Evolutionary conservation across 1,140 invertebrate species (phyloP), one percentile per base, ranked within the genome.

Genomic region (Hycleus cichorii): DNA sequence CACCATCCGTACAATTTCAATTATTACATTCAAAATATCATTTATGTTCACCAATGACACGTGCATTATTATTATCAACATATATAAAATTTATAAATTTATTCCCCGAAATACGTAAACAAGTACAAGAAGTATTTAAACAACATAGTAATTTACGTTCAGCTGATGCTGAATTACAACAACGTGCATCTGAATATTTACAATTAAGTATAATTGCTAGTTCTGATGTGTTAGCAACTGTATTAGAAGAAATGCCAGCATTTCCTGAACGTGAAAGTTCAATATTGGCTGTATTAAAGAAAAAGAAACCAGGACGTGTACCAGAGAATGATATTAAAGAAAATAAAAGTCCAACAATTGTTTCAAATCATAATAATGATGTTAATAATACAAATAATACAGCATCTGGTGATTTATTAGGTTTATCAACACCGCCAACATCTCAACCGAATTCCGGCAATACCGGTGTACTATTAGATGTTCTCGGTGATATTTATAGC

Each of bases 21-120:
- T 78, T 98, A 39, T 81, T 98, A 66, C 95, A 98, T 85, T 97
- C 94, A 69, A 98, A 98, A 81, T 97, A 97, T 80, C 96, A 99
- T 79, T 79, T 99, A 50, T 99, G 97, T 79, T 95, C 93, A 52
- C 88, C 95, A 46, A 89, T 92, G 77, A 99, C 97, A 2, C 83
- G 97, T 67, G 96, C 95, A 51, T 79, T 99, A 6, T 77, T 99
- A 12, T 80, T 99, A 25, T 98, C 97, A 24, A 98, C 97, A 0
- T 99, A 99, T 69, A 95, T 99, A 51, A 99, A 99, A 78, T 98
- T 99, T 75, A 90, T 98, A 56, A 99, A 99, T 80, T 80, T 99
- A 12, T 99, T 99, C 77, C 95, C 96, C 32, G 97, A 99, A 81
- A 98, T 99, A 67, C 94, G 97, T 78, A 80, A 79, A 56, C 88